Percentiles rank a stretch among this genome's conserved stretches.
Conservation (phyloP, 2,888 invertebrate species). For the Coremacera marginata region DNA sequence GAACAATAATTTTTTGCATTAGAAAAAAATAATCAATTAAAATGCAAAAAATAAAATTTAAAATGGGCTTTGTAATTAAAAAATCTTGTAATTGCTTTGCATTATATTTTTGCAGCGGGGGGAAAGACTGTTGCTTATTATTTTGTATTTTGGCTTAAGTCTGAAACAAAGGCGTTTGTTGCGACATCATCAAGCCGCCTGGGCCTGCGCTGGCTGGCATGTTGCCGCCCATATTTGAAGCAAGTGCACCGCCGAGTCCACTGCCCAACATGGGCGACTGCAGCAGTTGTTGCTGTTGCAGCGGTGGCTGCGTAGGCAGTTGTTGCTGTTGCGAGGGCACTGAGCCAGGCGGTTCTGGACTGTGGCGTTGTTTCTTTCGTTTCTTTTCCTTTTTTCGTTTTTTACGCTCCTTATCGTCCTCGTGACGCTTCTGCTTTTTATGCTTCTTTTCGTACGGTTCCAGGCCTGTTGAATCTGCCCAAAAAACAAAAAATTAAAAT, state of each 20-base stretch:
- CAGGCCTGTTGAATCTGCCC: constrained; percentile 74
- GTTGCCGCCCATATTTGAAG: constrained; percentile 48
- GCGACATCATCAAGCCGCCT: constrained; percentile 67
- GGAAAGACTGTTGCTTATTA: constrained; percentile 12
- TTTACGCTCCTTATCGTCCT: constrained; percentile 93
- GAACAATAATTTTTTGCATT: constrained; percentile 8
- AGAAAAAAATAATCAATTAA: constrained; percentile 4
- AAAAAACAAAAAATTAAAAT: background rate
- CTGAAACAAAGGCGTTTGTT: constrained; percentile 59
- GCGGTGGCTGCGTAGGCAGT: constrained; percentile 54
- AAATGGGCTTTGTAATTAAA: background rate
- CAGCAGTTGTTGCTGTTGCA: constrained; percentile 49
- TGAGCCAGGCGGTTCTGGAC: constrained; percentile 77
- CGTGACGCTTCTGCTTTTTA: constrained; percentile 93
- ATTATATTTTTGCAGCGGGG: constrained; percentile 20
- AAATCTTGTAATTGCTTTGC: constrained; percentile 24
- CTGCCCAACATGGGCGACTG: constrained; percentile 51
- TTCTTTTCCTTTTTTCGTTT: constrained; percentile 96
- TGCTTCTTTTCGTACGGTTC: constrained; percentile 95
- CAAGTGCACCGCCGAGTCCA: constrained; percentile 47
- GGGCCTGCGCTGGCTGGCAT: constrained; percentile 53
- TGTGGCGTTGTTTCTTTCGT: constrained; percentile 93
- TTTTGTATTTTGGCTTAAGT: constrained; percentile 38
- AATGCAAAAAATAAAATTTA: background rate
- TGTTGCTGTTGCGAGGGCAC: constrained; percentile 41